Evolutionary conservation across 2,888 invertebrate genomes (phyloP).

Genomic region (Aleiodes testaceus): DNA sequence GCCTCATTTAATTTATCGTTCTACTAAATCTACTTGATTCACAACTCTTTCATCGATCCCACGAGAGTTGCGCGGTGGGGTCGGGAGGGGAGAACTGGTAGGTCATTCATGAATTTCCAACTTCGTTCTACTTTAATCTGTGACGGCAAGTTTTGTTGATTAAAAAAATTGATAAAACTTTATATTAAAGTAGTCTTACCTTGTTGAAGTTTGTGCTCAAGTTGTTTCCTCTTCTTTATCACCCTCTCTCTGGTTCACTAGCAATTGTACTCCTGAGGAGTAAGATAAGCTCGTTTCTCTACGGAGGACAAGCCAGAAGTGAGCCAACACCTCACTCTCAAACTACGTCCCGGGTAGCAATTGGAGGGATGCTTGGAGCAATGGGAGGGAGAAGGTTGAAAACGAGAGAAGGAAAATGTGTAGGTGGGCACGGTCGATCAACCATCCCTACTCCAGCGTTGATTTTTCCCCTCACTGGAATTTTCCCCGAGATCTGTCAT

Average conservation of each 20-base stretch:
- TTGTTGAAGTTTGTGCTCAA: neutral
- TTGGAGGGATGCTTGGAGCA: constrained; percentile 48
- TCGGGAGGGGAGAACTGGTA: neutral
- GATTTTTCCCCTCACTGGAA: constrained; percentile 36
- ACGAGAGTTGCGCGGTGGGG: no score
- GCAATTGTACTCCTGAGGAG: neutral
- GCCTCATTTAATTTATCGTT: neutral
- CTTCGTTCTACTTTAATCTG: neutral
- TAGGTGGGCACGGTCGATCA: constrained; percentile 56
- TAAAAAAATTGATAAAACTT: neutral
- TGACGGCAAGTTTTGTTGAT: no score
- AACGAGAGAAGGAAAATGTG: constrained; percentile 49
- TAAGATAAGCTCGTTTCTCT: constrained; percentile 22
- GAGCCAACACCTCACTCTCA: constrained; percentile 49
- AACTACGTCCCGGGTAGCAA: constrained; percentile 55
- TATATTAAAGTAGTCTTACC: neutral
- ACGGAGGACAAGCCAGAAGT: constrained; percentile 24
- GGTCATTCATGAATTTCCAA: neutral
- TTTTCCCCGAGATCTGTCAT: constrained; percentile 25
- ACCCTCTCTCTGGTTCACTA: neutral
- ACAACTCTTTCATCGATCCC: neutral
- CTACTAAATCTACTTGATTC: neutral
- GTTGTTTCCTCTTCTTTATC: neutral
- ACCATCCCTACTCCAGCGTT: constrained; percentile 53
- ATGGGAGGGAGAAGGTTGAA: constrained; percentile 43